phyloP scores from a whole-genome alignment of 1,140 invertebrate genomes.

The Trypoxylus dichotomus region DNA sequence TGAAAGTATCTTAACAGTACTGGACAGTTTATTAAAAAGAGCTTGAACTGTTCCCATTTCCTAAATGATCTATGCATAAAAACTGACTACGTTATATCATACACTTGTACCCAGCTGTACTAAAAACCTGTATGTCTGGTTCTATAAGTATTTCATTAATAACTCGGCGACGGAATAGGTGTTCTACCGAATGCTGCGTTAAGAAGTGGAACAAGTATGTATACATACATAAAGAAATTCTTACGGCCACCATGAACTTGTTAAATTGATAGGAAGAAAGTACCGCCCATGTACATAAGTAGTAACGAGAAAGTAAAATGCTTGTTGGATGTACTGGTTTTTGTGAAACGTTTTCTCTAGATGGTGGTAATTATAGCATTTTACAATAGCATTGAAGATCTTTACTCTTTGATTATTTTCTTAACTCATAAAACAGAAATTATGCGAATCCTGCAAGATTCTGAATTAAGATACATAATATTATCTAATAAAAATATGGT shows the following conservation, averaged over 20 bases:
- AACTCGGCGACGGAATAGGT: not conserved
- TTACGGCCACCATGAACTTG: slow-evolving; percentile 3
- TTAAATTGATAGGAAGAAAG: slow-evolving; percentile 9
- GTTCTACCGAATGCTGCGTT: not conserved
- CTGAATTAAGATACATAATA: no score
- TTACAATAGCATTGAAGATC: no score
- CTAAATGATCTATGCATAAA: not conserved
- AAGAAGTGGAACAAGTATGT: slow-evolving; percentile 19
- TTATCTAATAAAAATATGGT: no score
- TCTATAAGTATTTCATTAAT: slow-evolving; percentile 17
- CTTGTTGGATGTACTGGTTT: not conserved
- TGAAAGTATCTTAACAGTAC: not conserved
- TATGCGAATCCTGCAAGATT: no score
- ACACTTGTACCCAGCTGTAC: not conserved
- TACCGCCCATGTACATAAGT: not conserved
- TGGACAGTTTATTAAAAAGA: no score
- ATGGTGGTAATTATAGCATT: no score
- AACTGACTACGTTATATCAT: not conserved
- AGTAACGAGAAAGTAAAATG: not conserved
- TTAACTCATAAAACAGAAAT: no score
- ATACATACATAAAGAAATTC: not conserved
- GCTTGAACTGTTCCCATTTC: not conserved
- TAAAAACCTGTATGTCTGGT: slow-evolving; percentile 6
- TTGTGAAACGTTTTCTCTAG: no score
- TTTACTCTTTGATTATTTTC: no score